A percentile compares a stretch with the other conserved stretches of the same genome.
Conservation (phyloP, 2,888 invertebrate genomes). For the Caradrina clavipalpis region DNA sequence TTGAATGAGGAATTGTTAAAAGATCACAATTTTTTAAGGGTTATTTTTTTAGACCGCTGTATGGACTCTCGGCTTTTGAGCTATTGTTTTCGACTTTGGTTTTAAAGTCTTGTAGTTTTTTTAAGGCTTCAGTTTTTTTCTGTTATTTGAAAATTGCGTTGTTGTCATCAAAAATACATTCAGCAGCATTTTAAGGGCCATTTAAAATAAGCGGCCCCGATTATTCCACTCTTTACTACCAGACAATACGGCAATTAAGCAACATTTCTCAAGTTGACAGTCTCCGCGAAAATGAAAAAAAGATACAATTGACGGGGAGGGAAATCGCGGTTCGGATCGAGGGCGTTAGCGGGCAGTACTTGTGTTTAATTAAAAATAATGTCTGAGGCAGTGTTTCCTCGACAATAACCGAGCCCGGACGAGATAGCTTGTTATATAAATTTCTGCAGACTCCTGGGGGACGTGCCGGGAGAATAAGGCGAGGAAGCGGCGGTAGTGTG, state of each 20-base stretch:
- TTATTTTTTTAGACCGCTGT: slow-evolving; percentile 63
- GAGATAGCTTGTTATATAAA: slow-evolving; percentile 91
- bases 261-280: slow-evolving; percentile 61
- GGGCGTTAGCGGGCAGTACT: slow-evolving; percentile 80
- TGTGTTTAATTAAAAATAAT: slow-evolving; percentile 90
- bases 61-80: slow-evolving; percentile 47
- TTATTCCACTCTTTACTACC: slow-evolving; percentile 57
- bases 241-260: slow-evolving; percentile 66
- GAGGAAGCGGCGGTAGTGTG: slow-evolving; percentile 88
- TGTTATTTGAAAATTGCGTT: slow-evolving; percentile 4
- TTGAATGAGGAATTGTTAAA: slow-evolving; percentile 87
- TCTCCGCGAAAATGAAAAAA: slow-evolving; percentile 64
- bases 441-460: slow-evolving; percentile 89
- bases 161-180: slow-evolving; percentile 5
- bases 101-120: background rate
- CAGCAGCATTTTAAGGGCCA: slow-evolving; percentile 22
- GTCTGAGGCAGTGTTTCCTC: slow-evolving; percentile 87
- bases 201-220: slow-evolving; percentile 56
- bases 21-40: slow-evolving; percentile 77
- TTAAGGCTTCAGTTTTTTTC: background rate
- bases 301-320: slow-evolving; percentile 67
- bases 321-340: slow-evolving; percentile 76
- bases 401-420: slow-evolving; percentile 88
- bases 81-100: slow-evolving; percentile 7
- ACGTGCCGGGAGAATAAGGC: slow-evolving; percentile 87